Evolutionary conservation across 1,140 invertebrate species (phyloP), one percentile per base, ranked within the genome.

Genomic region (Linepithema humile): DNA sequence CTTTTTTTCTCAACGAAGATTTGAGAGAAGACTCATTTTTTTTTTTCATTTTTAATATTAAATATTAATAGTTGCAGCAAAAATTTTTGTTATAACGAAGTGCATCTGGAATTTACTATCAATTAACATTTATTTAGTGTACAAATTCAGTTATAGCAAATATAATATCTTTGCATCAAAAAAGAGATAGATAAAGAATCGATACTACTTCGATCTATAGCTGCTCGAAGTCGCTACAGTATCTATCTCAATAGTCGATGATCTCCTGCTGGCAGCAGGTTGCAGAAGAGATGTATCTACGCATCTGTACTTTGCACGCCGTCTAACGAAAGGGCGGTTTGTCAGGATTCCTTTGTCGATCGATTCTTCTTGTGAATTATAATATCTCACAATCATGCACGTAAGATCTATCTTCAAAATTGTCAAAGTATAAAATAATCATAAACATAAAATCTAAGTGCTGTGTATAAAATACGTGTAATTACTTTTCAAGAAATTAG

Each of bases 261-360:
- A 48, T 53, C 48, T 12, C 62, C 75, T 29, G 62, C 62, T 38
- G 75, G n/a, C 23, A 67, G 62, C 35, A 38, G n/a, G 7, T 35
- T 65, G 12, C 12, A 23, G 20, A n/a, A 5, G 7, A 32, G 43
- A 43, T 20, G 23, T 50, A 55, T 75, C 57, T 12, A 78, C 60
- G 20, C 59, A 59, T 45, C 10, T 59, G 55, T 38, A 75, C 73
- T 75, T 75, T 75, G 40, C 26, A 3, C 57, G 6, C 7, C 53
- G 70, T 53, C 70, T 73, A 73, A 75, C 57, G n/a, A 45, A 38
- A 48, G 17, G 48, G 26, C 72, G 29, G 62, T 75, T 40, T 75
- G n/a, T 74, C 72, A 29, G 55, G 26, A 57, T 62, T n/a, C 38
- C 1, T 43, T 23, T 20, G 7, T 74, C 70, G 15, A 55, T 72